phyloP scores from a whole-genome alignment of 2,888 invertebrate species.

The Epinotia demarniana region DNA sequence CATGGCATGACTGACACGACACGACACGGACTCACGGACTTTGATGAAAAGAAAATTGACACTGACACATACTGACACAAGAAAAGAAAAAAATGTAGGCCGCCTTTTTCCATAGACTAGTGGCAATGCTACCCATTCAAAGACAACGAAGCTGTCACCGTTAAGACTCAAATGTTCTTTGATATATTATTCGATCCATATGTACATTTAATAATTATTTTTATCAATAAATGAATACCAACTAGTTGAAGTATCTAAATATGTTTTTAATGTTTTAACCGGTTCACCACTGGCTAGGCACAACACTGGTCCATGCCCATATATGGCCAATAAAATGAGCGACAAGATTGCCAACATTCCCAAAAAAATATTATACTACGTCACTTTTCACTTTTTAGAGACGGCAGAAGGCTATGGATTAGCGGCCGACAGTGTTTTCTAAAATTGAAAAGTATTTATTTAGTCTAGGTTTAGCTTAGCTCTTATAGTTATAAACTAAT shows the following conservation, averaged over 20 bases:
- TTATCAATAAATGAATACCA: background rate
- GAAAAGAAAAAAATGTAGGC: conserved; percentile 9
- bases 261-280: background rate
- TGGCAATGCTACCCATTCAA: background rate
- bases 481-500: conserved; percentile 63
- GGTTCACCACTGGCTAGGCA: background rate
- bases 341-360: conserved; percentile 61
- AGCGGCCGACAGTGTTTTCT: conserved; percentile 79
- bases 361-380: conserved; percentile 67
- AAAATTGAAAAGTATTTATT: conserved; percentile 71
- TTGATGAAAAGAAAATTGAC: background rate
- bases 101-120: conserved; percentile 30
- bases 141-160: background rate
- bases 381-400: conserved; percentile 79
- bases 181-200: background rate
- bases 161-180: background rate
- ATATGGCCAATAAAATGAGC: conserved; percentile 68
- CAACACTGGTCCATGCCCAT: conserved; percentile 57
- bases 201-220: background rate
- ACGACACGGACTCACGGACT: no score
- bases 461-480: conserved; percentile 61
- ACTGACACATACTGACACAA: background rate
- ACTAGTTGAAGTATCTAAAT: background rate
- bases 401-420: conserved; percentile 69
- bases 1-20: conserved; percentile 48